Evolutionary conservation across 2,797 vertebrate genomes (phyloP).

Genomic region (Sebastiscus albofasciatus): DNA sequence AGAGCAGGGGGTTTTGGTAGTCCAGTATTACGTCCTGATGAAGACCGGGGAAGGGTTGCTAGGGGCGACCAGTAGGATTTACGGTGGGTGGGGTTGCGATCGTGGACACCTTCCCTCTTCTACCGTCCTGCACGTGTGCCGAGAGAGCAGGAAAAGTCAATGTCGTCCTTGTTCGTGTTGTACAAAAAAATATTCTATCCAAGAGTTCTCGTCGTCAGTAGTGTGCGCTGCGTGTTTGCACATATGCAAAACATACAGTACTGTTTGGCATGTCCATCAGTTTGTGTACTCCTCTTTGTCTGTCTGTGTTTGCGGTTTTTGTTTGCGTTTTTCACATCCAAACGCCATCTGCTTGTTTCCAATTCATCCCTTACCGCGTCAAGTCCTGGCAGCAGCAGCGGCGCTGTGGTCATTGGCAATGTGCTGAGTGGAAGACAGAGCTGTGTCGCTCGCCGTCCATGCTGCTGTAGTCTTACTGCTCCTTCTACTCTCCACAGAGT

Average conservation of each 20-base stretch:
- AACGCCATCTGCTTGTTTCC: slow-evolving; percentile 54
- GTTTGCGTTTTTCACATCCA: slow-evolving; percentile 52
- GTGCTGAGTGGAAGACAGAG: slow-evolving; percentile 75
- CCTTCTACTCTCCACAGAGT: slow-evolving; percentile 65
- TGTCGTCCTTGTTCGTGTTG: slow-evolving; percentile 41
- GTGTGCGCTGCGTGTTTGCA: slow-evolving; percentile 65
- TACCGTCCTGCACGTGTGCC: slow-evolving; percentile 69
- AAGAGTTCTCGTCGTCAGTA: slow-evolving; percentile 74
- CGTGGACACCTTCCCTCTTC: slow-evolving; percentile 68
- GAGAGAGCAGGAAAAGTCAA: slow-evolving; percentile 58
- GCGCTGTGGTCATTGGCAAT: slow-evolving; percentile 71
- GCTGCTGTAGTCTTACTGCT: slow-evolving; percentile 55
- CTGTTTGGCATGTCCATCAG: slow-evolving; percentile 60
- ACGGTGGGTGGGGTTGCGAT: slow-evolving; percentile 44
- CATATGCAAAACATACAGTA: slow-evolving; percentile 49
- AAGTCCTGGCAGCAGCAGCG: slow-evolving; percentile 57
- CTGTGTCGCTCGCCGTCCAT: slow-evolving; percentile 42
- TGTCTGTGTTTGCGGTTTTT: slow-evolving; percentile 45
- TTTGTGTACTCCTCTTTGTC: slow-evolving; percentile 53
- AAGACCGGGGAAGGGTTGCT: slow-evolving; percentile 26
- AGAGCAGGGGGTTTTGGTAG: slow-evolving; percentile 27
- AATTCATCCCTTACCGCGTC: slow-evolving; percentile 25
- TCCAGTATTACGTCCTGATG: slow-evolving; percentile 63
- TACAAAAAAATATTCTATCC: slow-evolving; percentile 75
- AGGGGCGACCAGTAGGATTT: slow-evolving; percentile 31